Evolutionary conservation across 2,113 vertebrate genomes (phyloP), one percentile per base, ranked within the genome.

Genomic region (Pseudopipra pipra): DNA sequence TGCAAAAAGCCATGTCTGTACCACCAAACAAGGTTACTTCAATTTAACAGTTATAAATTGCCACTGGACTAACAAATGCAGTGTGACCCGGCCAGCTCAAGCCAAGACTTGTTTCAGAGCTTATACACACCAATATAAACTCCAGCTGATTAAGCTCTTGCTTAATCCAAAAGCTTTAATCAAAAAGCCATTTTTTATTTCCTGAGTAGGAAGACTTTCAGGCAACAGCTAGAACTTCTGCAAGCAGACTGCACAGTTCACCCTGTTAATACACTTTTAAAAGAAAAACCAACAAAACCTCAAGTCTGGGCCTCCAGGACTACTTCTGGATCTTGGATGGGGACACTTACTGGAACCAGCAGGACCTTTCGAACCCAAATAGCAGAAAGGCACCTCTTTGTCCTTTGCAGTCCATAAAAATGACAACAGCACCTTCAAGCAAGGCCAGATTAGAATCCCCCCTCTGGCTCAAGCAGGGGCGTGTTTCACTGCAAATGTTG

Each of bases 161-260:
- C 51, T 89, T 93, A 92, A 90, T 80, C 67, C 23, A 70, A 94
- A 96, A 85, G 41, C 33, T 74, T 73, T 79, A 12, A 85, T 92
- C 83, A 67, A 92, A 92, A 93, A 62, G 28, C 1, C 22, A 31
- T 58, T 73, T 87, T 87, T 85, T 39, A 79, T 66, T 79, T 88
- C 75, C 46, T 74, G 20, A 77, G 54, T 11, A 70, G 35, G 33
- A 88, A 77, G 25, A 47, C 66, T 77, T 89, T 84, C 55, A 86
- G 79, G 55, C 65, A 83, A 75, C 30, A 33, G 51, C 51, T 44
- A 88, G 37, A 91, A 80, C 17, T 89, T 90, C 31, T 31, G 8
- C 14, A 82, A 70, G 58, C 33, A 89, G 62, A 79, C 11, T 54
- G 11, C 30, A 37, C 17, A 33, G 12, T 79, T 73, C 44, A 72